Conservation (phyloP, 2,888 invertebrate genomes). For the Pachymerium ferrugineum region DNA sequence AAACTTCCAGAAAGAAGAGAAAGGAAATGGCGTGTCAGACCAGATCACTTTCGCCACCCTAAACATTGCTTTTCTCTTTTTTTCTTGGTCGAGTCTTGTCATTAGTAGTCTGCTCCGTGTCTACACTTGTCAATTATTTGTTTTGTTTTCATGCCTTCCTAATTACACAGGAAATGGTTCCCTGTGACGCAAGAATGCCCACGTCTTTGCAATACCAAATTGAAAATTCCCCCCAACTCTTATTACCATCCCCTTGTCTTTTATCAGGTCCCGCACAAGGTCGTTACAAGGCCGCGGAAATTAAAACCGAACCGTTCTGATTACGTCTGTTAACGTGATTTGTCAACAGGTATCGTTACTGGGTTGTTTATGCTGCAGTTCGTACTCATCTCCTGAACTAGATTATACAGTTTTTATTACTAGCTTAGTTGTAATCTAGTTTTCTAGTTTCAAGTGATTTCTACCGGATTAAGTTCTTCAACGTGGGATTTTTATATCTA, state of each 20-base stretch:
- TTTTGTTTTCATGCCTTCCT: background rate
- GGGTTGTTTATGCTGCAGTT: background rate
- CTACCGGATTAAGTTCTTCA: too few species aligned
- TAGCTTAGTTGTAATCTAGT: too few species aligned
- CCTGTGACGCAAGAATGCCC: background rate
- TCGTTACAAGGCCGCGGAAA: background rate
- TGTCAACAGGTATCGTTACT: constrained; percentile 2
- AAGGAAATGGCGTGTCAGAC: background rate
- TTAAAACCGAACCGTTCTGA: background rate
- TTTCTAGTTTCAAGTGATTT: too few species aligned
- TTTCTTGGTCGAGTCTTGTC: background rate
- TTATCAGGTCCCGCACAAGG: background rate
- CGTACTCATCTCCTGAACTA: too few species aligned
- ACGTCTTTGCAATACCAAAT: background rate
- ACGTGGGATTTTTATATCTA: too few species aligned
- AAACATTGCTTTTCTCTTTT: background rate
- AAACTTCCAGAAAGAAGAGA: background rate
- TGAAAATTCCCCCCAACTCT: background rate
- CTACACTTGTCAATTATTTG: background rate
- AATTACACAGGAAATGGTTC: constrained; percentile 1
- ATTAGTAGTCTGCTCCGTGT: background rate
- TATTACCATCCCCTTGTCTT: background rate
- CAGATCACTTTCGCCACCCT: background rate
- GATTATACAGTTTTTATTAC: too few species aligned
- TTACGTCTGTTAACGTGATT: too few species aligned